Base-by-base conservation (phyloP, 2,113 vertebrate genomes). In the Athene cunicularia region DNA sequence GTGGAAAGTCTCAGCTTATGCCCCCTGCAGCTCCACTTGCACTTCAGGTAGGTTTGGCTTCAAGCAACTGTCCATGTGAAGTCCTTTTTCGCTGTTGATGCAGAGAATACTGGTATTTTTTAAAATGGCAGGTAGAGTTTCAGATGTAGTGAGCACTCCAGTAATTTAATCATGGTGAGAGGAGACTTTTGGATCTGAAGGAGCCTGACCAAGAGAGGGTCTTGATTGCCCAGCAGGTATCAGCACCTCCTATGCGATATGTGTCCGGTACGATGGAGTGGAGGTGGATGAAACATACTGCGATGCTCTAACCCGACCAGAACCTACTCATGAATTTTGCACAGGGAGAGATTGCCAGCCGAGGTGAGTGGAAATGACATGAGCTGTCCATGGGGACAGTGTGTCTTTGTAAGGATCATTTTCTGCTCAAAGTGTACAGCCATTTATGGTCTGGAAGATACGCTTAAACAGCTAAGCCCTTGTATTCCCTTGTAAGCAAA, bases 21-120 rank as follows among this genome's bases (percentile, higher is more conserved):
- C 99, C 59, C 99, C 99, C 32, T 99, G 99, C 98, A 99, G 99
- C 96, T 98, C 99, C 49, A 99, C 99, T 1, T 99, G 99, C 95
- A 99, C 99, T 20, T 99, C 99, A 98, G 99, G 99, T 99, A 98
- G 90, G 96, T 96, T 67, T 91, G 71, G 66, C 75, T 80, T 59
- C 62, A 45, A 18, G 28, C 21, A 12, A 14, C 24, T 26, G 27
- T 33, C 41, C 24, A 20, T 0, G 0, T 1, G 4, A 67, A 35
- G 35, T 58, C 39, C 53, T 75, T 89, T 60, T 26, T 52, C 47
- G 39, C 58, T 35, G 7, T 6, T 43, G 72, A 43, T 43, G 45
- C 58, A 67, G 71, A 37, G 50, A 88, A 43, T 47, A 60, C 24
- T 56, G 76, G 24, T 60, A 19, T 24, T 52, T 79, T 86, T 91